Evolutionary conservation across 1,140 invertebrate genomes (phyloP).

Genomic region (Zaprionus kolodkinae): DNA sequence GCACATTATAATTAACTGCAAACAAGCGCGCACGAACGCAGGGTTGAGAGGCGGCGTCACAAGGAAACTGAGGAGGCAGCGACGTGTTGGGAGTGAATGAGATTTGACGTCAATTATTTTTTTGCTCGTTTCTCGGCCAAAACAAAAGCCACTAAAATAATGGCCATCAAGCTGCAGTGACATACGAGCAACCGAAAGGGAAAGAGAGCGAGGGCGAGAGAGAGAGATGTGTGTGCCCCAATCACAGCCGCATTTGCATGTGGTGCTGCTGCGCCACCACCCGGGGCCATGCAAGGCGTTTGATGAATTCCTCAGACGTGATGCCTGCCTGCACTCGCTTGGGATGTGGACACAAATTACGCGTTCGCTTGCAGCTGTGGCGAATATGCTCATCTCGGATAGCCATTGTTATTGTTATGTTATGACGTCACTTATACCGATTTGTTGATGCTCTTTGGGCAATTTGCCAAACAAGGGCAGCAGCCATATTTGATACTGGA

Average conservation of each 20-base stretch:
- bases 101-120: slow-evolving; percentile 77
- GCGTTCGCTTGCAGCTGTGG: slow-evolving; percentile 59
- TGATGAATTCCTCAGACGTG: slow-evolving; percentile 71
- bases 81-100: slow-evolving; percentile 26
- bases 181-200: slow-evolving; percentile 46
- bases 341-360: slow-evolving; percentile 68
- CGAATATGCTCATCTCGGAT: slow-evolving; percentile 28
- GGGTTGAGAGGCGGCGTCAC: background rate
- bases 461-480: slow-evolving; percentile 12
- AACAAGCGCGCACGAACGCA: slow-evolving; percentile 50
- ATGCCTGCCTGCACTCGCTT: slow-evolving; percentile 60
- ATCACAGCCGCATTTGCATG: background rate
- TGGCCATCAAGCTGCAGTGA: slow-evolving; percentile 63
- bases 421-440: background rate
- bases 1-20: slow-evolving; percentile 71
- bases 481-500: background rate
- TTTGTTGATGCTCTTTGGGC: slow-evolving; percentile 9
- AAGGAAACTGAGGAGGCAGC: slow-evolving; percentile 7
- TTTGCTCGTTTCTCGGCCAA: slow-evolving; percentile 20
- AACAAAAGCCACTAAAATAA: slow-evolving; percentile 52
- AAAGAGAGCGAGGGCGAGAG: background rate
- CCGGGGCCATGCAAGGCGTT: slow-evolving; percentile 31
- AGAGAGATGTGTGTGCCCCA: background rate
- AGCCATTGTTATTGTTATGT: slow-evolving; percentile 6
- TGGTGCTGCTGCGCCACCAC: background rate